Evolutionary conservation across 2,888 invertebrate genomes (phyloP).

Genomic region (Aethes cnicana): DNA sequence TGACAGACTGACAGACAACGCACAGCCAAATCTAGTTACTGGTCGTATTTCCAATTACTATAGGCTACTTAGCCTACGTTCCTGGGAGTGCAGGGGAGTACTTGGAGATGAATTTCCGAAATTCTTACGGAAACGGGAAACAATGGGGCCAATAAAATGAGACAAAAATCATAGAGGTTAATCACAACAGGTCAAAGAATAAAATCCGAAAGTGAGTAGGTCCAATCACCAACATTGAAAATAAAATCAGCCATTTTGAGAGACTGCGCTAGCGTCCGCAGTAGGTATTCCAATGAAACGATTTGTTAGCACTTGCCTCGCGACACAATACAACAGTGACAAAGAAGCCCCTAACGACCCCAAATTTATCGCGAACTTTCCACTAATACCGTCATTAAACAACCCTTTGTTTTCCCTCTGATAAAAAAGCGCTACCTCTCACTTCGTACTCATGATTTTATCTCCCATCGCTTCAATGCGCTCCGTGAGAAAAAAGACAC

Average conservation of each 20-base stretch:
- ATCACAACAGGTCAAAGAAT: too few relatives aligned
- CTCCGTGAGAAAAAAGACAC: slow-evolving; percentile 64
- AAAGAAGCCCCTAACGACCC: slow-evolving; percentile 73
- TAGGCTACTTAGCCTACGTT: too few relatives aligned
- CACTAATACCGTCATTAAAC: slow-evolving; percentile 80
- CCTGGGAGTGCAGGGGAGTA: too few relatives aligned
- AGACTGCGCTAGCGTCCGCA: slow-evolving; percentile 37
- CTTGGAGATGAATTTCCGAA: too few relatives aligned
- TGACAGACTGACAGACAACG: too few relatives aligned
- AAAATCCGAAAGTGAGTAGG: too few relatives aligned
- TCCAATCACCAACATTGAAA: neutral
- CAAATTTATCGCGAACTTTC: slow-evolving; percentile 79
- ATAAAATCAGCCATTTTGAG: neutral
- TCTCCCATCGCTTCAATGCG: slow-evolving; percentile 67
- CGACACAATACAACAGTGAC: slow-evolving; percentile 71
- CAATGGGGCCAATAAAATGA: too few relatives aligned
- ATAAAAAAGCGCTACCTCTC: slow-evolving; percentile 73
- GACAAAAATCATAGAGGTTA: too few relatives aligned
- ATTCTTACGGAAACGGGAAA: too few relatives aligned
- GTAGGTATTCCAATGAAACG: slow-evolving; percentile 53
- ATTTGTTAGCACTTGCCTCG: slow-evolving; percentile 59
- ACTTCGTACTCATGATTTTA: slow-evolving; percentile 78
- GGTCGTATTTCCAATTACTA: too few relatives aligned
- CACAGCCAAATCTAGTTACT: too few relatives aligned
- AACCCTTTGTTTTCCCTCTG: slow-evolving; percentile 78